A percentile compares a stretch with the other conserved stretches of the same genome.
phyloP scores from a whole-genome alignment of 2,888 invertebrate species.

The Morinoia aosen region DNA sequence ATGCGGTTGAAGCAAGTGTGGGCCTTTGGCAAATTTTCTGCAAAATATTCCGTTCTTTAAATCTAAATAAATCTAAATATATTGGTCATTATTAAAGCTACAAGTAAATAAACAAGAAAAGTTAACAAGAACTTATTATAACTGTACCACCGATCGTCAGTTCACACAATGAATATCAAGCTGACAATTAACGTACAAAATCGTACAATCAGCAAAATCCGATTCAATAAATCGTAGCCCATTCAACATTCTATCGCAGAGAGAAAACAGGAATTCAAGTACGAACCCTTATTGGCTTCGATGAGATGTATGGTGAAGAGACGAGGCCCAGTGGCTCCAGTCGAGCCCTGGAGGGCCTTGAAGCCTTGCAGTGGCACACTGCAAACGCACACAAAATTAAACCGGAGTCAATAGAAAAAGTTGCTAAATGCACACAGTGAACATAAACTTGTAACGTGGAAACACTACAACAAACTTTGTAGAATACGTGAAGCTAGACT shows the following conservation, averaged over 20 bases:
- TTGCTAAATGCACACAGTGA: neutral
- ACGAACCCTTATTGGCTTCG: conserved; percentile 80
- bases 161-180: no score
- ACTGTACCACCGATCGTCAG: no score
- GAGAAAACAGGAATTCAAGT: neutral
- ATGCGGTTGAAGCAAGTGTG: conserved; percentile 98
- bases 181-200: neutral
- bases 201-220: neutral
- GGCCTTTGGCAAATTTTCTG: conserved; percentile 95
- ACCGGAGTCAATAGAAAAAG: neutral
- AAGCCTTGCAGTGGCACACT: conserved; percentile 94
- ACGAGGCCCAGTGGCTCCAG: conserved; percentile 93
- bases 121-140: no score
- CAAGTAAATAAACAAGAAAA: neutral
- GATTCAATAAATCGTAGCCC: neutral
- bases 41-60: neutral
- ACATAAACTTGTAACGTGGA: neutral
- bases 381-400: neutral
- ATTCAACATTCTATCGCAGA: neutral
- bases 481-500: conserved; percentile 70
- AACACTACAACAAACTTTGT: neutral
- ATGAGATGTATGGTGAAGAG: conserved; percentile 96
- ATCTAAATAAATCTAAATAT: neutral
- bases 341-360: conserved; percentile 86
- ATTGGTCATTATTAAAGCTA: neutral